Evolutionary conservation across 2,113 vertebrate species (phyloP).

Genomic region (Misgurnus mizolepis): DNA sequence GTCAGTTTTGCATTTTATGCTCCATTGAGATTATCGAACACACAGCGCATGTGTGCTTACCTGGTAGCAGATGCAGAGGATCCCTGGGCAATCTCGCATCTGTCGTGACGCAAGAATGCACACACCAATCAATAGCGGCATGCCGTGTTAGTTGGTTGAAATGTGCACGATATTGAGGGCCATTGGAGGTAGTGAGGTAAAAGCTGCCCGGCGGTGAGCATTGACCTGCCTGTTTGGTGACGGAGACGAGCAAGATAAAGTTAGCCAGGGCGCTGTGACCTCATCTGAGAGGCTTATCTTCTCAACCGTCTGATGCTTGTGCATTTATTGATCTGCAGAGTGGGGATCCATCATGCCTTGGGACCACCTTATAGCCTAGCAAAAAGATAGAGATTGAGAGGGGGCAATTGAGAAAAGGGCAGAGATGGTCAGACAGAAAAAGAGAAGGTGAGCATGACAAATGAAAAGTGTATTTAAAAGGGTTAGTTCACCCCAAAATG

Average conservation of each 20-base stretch:
- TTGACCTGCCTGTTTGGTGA: conserved; percentile 40
- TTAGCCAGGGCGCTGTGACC: conserved; percentile 41
- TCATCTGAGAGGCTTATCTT: conserved; percentile 47
- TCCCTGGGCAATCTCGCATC: background rate
- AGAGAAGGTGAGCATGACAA: background rate
- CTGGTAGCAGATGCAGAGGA: conserved; percentile 16
- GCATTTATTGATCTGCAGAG: conserved; percentile 45
- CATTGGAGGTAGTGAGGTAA: conserved; percentile 13
- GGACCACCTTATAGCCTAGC: conserved; percentile 37
- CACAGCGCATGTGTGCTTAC: conserved; percentile 32
- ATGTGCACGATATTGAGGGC: conserved; percentile 8
- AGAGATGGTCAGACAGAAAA: background rate
- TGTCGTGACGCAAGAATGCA: background rate
- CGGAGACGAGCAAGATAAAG: conserved; percentile 48
- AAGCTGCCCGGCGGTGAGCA: conserved; percentile 20
- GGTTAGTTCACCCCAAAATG: too few relatives aligned
- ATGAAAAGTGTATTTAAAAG: too few relatives aligned
- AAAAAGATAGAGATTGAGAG: conserved; percentile 21
- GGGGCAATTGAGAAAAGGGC: background rate
- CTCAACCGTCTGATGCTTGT: conserved; percentile 41
- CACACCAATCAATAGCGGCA: conserved; percentile 21
- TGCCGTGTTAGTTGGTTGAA: conserved; percentile 11
- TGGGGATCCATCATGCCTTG: conserved; percentile 44
- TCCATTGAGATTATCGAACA: conserved; percentile 53
- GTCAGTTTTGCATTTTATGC: conserved; percentile 51